Conservation (phyloP, 1,140 invertebrate species). For the Atta cephalotes region DNA sequence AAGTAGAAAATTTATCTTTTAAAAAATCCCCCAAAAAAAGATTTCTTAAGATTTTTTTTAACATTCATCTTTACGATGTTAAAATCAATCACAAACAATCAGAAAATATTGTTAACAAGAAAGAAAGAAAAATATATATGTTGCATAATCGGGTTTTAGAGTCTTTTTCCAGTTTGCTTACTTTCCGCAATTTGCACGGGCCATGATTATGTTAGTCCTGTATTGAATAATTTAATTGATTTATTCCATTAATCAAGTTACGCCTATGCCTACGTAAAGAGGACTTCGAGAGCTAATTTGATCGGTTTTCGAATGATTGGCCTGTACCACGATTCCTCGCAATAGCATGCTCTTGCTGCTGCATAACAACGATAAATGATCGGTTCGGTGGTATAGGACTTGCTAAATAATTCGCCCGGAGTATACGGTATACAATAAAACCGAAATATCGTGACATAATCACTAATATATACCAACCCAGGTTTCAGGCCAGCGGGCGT, state of each 20-base stretch:
- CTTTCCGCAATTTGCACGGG: neutral
- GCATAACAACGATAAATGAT: constrained; percentile 55
- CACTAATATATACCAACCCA: constrained; percentile 62
- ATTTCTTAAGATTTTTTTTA: neutral
- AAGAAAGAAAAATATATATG: neutral
- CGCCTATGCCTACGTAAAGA: constrained; percentile 46
- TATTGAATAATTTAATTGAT: constrained; percentile 44
- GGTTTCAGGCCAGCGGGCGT: constrained; percentile 44
- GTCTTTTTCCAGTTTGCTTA: neutral
- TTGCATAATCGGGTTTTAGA: neutral
- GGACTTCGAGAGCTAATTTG: constrained; percentile 33
- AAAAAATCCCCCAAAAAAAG: neutral
- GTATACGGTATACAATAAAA: constrained; percentile 55
- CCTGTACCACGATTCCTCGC: constrained; percentile 11
- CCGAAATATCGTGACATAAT: constrained; percentile 63
- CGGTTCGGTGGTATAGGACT: constrained; percentile 19
- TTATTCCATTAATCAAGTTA: constrained; percentile 53
- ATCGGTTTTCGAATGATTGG: constrained; percentile 55
- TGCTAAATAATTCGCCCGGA: constrained; percentile 59
- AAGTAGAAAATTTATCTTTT: neutral
- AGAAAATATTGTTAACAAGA: neutral
- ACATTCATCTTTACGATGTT: neutral
- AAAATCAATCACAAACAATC: neutral
- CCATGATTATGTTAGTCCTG: constrained; percentile 34
- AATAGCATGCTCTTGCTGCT: constrained; percentile 32